Base-by-base conservation (phyloP, 2,797 vertebrate genomes). In the Notolepis coatsorum region DNA sequence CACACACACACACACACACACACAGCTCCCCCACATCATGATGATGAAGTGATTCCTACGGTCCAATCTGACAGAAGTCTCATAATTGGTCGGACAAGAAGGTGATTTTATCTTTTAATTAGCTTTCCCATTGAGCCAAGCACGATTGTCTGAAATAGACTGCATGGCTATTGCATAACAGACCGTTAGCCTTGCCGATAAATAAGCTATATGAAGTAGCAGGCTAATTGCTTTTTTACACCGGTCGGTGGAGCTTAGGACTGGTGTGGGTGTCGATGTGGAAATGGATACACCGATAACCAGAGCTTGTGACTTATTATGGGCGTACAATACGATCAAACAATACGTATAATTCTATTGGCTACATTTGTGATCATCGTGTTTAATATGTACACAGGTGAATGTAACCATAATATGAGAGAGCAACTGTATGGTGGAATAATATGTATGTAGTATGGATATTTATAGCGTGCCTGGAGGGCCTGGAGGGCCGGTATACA, bases 71-170 rank as follows among this genome's bases (percentile, higher is more conserved):
- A 85, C 84, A 87, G 79, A 86, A 85, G 80, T 75, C 80, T 76
- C 84, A 53, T 89, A 89, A 89, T 86, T 88, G 84, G 79, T 77
- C 13, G 42, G 43, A 33, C 75, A 82, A 84, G 84, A 84, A 77
- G 76, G 73, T 83, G 88, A 91, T 90, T 84, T 86, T 84, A 91
- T 91, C 88, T 89, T 88, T 89, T 91, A 90, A 91, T 90, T 90
- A 90, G 84, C 84, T 87, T 84, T 86, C 74, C 73, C 71, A 66
- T 62, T 23, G 73, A 82, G 86, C 80, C 78, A 71, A 68, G 46
- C 42, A 66, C 65, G 71, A 81, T 91, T 90, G 88, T 89, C 81
- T 88, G 69, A 87, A 90, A 84, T 77, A 84, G 77, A 73, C 68
- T 77, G 77, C 56, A 54, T 82, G 80, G 75, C 73, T 91, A 89